These are phyloP conservation scores for Pseudopleuronectes americanus DNA, from an alignment of 2,797 vertebrate species.

Conservation along the genomic window DNA sequence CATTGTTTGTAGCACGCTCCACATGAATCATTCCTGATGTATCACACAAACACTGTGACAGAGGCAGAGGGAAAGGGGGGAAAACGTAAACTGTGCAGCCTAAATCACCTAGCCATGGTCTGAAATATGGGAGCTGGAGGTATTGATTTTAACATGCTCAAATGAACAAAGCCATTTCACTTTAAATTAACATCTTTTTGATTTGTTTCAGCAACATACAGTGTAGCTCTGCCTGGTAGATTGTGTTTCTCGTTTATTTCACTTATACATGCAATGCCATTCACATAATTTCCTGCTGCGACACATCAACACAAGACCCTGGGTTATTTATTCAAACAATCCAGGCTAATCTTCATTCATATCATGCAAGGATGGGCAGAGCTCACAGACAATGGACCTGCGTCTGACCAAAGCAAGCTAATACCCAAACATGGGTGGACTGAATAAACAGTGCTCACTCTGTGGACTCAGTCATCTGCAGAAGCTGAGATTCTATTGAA, in stretches of 20 bases:
- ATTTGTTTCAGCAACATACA: conserved; percentile 32
- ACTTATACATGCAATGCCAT: conserved; percentile 74
- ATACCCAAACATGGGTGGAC: conserved; percentile 62
- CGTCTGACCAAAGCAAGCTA: conserved; percentile 70
- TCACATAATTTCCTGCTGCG: conserved; percentile 74
- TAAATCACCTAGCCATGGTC: conserved; percentile 29
- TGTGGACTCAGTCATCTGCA: conserved; percentile 56
- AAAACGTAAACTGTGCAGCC: conserved; percentile 27
- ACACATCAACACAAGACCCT: conserved; percentile 58
- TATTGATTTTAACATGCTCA: conserved; percentile 65
- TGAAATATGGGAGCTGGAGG: conserved; percentile 34
- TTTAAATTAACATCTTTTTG: conserved; percentile 53
- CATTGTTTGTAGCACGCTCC: conserved; percentile 52
- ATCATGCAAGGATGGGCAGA: conserved; percentile 74
- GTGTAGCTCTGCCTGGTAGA: conserved; percentile 30
- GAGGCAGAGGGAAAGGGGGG: conserved; percentile 14
- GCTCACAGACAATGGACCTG: conserved; percentile 66
- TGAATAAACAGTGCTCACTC: conserved; percentile 64
- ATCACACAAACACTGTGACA: conserved; percentile 32
- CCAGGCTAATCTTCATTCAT: conserved; percentile 74
- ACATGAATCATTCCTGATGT: conserved; percentile 63
- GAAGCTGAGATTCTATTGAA: conserved; percentile 40
- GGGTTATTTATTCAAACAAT: conserved; percentile 71
- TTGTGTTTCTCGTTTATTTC: conserved; percentile 69
- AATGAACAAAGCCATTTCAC: conserved; percentile 63